phyloP scores from a whole-genome alignment of 2,888 invertebrate genomes.

The Venusia cambrica region DNA sequence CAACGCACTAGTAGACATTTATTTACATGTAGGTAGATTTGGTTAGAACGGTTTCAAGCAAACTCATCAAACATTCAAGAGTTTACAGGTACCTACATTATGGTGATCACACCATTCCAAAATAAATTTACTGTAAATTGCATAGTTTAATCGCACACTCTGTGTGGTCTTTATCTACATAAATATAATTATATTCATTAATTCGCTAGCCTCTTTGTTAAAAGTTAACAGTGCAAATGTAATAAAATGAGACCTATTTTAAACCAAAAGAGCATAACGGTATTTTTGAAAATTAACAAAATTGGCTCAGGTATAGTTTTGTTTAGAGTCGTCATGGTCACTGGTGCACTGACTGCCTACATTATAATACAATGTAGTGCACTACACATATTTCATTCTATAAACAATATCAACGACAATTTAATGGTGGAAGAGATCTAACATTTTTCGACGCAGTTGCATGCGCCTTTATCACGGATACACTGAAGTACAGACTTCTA shows the following conservation, averaged over 20 bases:
- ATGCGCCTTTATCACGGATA: no score
- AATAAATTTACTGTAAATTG: slow-evolving; percentile 19
- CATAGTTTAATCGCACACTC: slow-evolving; percentile 6
- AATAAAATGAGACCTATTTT: slow-evolving; percentile 18
- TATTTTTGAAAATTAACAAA: slow-evolving; percentile 28
- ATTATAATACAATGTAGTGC: no score
- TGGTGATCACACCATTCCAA: slow-evolving; percentile 7
- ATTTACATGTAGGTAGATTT: no score
- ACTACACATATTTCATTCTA: no score
- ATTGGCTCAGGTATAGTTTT: slow-evolving; percentile 22
- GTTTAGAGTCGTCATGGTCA: slow-evolving; percentile 36
- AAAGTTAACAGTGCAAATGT: slow-evolving; percentile 14
- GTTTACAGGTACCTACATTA: slow-evolving; percentile 3
- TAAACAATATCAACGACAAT: no score
- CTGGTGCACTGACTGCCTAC: slow-evolving; percentile 34
- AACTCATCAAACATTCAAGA: slow-evolving; percentile 15
- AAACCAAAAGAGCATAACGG: slow-evolving; percentile 21
- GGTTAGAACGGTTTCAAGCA: no score
- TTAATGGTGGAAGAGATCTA: no score
- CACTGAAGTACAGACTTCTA: no score
- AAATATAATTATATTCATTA: slow-evolving; percentile 14
- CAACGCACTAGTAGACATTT: no score
- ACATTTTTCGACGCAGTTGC: no score
- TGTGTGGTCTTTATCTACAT: slow-evolving; percentile 20
- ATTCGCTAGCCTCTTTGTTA: slow-evolving; percentile 7